Conservation (phyloP, 2,888 invertebrate genomes). For the Kuschelorhynchus macadamiae region DNA sequence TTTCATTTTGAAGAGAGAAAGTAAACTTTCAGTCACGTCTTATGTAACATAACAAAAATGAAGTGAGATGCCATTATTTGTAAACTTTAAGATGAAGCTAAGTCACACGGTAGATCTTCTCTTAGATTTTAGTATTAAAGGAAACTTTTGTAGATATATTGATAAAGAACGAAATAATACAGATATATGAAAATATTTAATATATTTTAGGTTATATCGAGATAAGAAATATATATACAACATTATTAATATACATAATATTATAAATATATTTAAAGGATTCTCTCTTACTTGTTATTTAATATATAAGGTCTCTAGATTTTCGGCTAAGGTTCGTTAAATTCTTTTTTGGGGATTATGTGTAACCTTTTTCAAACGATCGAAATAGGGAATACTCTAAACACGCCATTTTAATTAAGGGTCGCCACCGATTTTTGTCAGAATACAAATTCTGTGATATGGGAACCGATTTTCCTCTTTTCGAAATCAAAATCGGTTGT, state of each 20-base stretch:
- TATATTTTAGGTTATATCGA: slow-evolving; percentile 50
- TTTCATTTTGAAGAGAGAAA: neutral
- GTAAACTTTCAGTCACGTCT: neutral
- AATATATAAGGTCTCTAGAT: slow-evolving; percentile 46
- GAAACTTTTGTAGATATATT: slow-evolving; percentile 48
- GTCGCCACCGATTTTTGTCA: slow-evolving; percentile 6
- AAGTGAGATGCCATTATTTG: slow-evolving; percentile 48
- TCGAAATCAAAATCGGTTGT: neutral
- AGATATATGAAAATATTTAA: slow-evolving; percentile 44
- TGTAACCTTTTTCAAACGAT: slow-evolving; percentile 20
- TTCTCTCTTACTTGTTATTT: slow-evolving; percentile 49
- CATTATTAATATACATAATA: slow-evolving; percentile 47
- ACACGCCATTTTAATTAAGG: too few relatives aligned
- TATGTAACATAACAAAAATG: slow-evolving; percentile 8
- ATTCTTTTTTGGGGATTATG: slow-evolving; percentile 30
- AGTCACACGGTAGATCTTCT: slow-evolving; percentile 39
- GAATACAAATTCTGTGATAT: slow-evolving; percentile 29
- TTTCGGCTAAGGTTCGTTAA: slow-evolving; percentile 33
- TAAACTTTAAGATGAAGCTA: slow-evolving; percentile 38
- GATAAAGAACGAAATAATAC: slow-evolving; percentile 38
- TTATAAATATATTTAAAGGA: slow-evolving; percentile 45
- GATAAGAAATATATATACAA: slow-evolving; percentile 50
- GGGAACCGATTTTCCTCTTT: neutral
- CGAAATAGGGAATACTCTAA: too few relatives aligned
- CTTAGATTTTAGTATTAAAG: slow-evolving; percentile 25